Evolutionary conservation across 2,888 invertebrate genomes (phyloP), one percentile per base, ranked within the genome.

Genomic region (Blera fallax): DNA sequence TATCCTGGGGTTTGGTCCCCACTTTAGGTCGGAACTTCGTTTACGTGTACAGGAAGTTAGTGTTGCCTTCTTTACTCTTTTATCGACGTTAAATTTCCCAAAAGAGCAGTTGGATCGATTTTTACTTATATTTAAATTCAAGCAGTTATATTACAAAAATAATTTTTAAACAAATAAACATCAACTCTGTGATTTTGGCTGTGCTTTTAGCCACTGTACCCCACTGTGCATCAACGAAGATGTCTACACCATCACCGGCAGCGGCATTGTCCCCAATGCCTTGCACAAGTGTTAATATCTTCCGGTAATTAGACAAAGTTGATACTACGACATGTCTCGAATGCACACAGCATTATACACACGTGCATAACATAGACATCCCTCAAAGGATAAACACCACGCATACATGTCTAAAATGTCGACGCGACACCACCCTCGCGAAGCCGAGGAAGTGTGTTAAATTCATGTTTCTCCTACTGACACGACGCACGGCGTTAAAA

Each of bases 231-330:
- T 24, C n/a, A 4, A 58, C n/a, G 48, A 24, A 40, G 18, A 48
- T 21, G 11, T 14, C 10, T 21, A 32, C 24, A 37, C 40, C 52
- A 7, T 7, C 64, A 56, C 16, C 40, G 24, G n/a, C 67, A 2
- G 10, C 5, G 16, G n/a, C 32, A 40, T 11, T 40, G 27, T 32
- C 54, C 50, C 32, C 18, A 14, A 34, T 65, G 45, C 16, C 60
- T 58, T 74, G 73, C 87, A 85, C 88, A 90, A 90, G 90, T 90
- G 89, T 89, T 90, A 90, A 90, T 89, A 89, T 89, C 89, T 90
- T 89, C 88, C 88, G 90, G 90, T 90, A 88, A 88, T 89, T 88
- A 88, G 87, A 85, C 84, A 83, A 79, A 88, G 88, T 87, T 88
- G 88, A 87, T 89, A 89, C 88, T 89, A 88, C 87, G 87, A 87